Conservation (phyloP, 2,113 vertebrate genomes). For the Prunella fulvescens region DNA sequence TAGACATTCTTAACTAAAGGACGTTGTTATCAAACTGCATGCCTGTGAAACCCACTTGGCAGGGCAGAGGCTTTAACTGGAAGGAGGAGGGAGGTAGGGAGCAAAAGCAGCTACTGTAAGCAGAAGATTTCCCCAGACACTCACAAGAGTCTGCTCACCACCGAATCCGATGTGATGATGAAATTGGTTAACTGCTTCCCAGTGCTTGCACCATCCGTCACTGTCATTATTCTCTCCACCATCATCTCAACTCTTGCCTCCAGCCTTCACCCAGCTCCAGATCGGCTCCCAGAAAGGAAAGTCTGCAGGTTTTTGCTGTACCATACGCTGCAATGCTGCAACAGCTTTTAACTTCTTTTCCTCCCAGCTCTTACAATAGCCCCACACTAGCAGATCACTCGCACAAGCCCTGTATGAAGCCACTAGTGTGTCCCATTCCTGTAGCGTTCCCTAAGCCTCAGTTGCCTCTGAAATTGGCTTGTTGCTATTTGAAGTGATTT, state of each 20-base stretch:
- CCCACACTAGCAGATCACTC: slow-evolving; percentile 19
- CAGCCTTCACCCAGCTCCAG: background rate
- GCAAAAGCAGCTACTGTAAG: slow-evolving; percentile 44
- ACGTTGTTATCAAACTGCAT: background rate
- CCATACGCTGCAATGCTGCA: slow-evolving; percentile 34
- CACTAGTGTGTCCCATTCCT: slow-evolving; percentile 34
- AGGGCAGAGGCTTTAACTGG: slow-evolving; percentile 59
- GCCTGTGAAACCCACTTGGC: slow-evolving; percentile 51
- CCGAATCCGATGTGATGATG: background rate
- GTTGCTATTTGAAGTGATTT: slow-evolving; percentile 5
- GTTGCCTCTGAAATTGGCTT: slow-evolving; percentile 40
- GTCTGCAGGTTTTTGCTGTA: slow-evolving; percentile 36
- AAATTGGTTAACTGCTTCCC: slow-evolving; percentile 33
- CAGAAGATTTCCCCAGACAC: slow-evolving; percentile 1
- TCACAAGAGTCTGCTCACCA: slow-evolving; percentile 23
- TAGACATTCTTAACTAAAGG: slow-evolving; percentile 37
- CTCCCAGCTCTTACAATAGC: background rate
- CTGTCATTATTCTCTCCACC: background rate
- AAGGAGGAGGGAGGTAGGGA: slow-evolving; percentile 43
- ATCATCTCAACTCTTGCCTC: background rate
- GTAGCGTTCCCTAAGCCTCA: slow-evolving; percentile 39
- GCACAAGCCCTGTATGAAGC: slow-evolving; percentile 58
- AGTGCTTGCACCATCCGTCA: background rate
- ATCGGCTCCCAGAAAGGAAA: background rate
- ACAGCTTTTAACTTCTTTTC: slow-evolving; percentile 34